Evolutionary conservation across 2,888 invertebrate species (phyloP).

Genomic region (Yponomeuta cagnagella): DNA sequence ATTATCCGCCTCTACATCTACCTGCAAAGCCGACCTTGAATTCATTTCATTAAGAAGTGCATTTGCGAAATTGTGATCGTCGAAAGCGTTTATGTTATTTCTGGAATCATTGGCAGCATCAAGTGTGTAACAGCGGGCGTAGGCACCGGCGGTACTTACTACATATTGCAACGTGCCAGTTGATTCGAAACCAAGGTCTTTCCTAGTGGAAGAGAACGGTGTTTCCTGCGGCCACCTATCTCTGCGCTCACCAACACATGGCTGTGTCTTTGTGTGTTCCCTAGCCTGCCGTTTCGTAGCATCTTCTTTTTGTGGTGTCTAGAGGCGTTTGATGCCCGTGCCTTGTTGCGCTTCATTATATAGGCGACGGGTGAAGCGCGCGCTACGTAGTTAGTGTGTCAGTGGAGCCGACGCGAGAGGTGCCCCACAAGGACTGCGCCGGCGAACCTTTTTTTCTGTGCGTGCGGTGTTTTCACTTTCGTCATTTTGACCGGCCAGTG

Average conservation of each 20-base stretch:
- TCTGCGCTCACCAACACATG: conserved; percentile 62
- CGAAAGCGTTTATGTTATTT: conserved; percentile 9
- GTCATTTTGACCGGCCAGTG: conserved; percentile 75
- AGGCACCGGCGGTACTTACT: conserved; percentile 2
- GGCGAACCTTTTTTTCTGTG: conserved; percentile 69
- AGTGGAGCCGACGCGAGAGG: conserved; percentile 71
- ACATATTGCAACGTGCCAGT: conserved; percentile 65
- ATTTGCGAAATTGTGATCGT: conserved; percentile 4
- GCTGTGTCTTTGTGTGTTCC: conserved; percentile 67
- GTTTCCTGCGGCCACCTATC: conserved; percentile 76
- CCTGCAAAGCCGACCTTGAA: background rate
- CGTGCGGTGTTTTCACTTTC: conserved; percentile 76
- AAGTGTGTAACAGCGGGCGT: conserved; percentile 12
- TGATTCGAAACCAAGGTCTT: conserved; percentile 74
- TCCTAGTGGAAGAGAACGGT: conserved; percentile 77
- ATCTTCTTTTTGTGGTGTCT: conserved; percentile 71
- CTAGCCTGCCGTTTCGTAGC: conserved; percentile 64
- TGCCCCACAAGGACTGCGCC: conserved; percentile 71
- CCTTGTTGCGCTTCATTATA: conserved; percentile 68
- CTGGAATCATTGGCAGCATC: conserved; percentile 10
- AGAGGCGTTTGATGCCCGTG: conserved; percentile 63
- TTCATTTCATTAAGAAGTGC: conserved; percentile 1
- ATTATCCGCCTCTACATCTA: conserved; percentile 20
- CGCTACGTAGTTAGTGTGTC: conserved; percentile 72
- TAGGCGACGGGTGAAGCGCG: conserved; percentile 69